Conservation (phyloP, 2,113 vertebrate genomes). For the Ictidomys tridecemlineatus region DNA sequence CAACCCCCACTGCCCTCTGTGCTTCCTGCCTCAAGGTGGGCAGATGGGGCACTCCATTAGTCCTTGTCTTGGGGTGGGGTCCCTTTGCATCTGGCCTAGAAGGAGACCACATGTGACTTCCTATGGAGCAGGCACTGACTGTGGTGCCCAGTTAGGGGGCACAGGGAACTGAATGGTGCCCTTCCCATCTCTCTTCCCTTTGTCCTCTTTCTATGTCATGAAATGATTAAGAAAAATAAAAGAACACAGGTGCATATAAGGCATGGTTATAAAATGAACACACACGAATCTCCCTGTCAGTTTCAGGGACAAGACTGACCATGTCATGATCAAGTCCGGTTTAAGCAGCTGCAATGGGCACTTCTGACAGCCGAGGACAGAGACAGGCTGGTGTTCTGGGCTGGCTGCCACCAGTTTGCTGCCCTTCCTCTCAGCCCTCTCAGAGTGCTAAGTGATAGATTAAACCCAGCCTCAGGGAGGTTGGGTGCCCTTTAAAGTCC, state of each 20-base stretch:
- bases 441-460: background rate
- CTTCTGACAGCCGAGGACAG: background rate
- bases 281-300: background rate
- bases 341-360: background rate
- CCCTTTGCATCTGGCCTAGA: background rate
- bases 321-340: background rate
- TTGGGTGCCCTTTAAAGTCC: background rate
- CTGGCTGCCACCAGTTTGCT: fast-evolving
- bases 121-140: background rate
- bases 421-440: background rate
- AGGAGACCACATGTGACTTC: background rate
- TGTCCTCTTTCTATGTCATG: background rate
- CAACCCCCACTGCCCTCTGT: background rate
- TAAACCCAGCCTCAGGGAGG: too few species aligned
- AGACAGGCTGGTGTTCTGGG: too few species aligned
- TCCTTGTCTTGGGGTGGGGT: fast-evolving
- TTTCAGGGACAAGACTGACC: background rate
- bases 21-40: background rate
- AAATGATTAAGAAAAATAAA: background rate
- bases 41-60: background rate
- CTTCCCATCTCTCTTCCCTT: fast-evolving
- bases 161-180: fast-evolving
- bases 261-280: background rate
- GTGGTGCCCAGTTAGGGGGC: too few species aligned
- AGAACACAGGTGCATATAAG: background rate